Evolutionary conservation across 2,797 vertebrate species (phyloP).

Genomic region (Trichosurus vulpecula): DNA sequence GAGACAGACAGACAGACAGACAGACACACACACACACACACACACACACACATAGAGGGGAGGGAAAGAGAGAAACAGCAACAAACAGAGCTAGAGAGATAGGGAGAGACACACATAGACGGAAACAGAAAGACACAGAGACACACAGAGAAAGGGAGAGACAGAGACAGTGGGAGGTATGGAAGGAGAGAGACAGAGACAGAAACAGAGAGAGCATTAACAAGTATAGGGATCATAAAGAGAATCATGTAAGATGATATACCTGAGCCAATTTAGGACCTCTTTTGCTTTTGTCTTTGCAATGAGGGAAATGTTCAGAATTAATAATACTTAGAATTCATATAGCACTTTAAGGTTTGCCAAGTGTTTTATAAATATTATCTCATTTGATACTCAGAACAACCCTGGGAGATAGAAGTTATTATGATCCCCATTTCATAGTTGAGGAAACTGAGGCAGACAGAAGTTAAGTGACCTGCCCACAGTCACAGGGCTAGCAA

Average conservation of each 20-base stretch:
- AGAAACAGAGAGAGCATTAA: background rate
- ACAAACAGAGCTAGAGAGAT: no score
- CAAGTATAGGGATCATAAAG: background rate
- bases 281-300: background rate
- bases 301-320: background rate
- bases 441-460: background rate
- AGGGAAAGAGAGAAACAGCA: no score
- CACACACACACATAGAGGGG: no score
- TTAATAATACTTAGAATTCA: background rate
- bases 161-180: no score
- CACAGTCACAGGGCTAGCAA: background rate
- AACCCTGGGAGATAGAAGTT: background rate
- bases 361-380: background rate
- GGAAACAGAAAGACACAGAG: background rate
- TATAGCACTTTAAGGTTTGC: background rate
- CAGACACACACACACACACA: no score
- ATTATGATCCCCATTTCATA: background rate
- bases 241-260: no score
- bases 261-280: background rate
- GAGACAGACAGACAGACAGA: no score
- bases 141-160: rapidly evolving
- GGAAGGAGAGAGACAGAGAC: background rate
- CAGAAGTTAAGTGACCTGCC: background rate
- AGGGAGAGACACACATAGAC: no score
- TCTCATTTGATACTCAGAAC: background rate